Evolutionary conservation across 2,797 vertebrate species (phyloP).

Genomic region (Myripristis murdjan): DNA sequence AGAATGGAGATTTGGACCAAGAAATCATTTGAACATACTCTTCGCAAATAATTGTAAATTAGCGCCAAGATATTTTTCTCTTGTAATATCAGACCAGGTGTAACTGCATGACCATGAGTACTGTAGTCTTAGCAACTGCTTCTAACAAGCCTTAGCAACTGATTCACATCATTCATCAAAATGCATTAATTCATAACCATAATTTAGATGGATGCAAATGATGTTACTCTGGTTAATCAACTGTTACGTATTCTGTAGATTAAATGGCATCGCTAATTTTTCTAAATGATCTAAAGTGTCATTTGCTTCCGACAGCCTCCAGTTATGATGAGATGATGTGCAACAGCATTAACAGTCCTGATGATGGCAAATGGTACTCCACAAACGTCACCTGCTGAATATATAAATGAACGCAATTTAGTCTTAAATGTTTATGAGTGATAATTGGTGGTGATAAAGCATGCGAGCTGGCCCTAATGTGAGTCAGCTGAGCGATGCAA

Average conservation of each 20-base stretch:
- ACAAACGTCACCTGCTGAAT: conserved; percentile 5
- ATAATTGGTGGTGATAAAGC: conserved; percentile 1
- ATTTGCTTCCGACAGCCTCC: background rate
- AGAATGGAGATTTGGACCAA: too few relatives aligned
- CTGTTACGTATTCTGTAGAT: background rate
- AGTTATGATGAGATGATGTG: conserved; percentile 1
- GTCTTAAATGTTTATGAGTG: background rate
- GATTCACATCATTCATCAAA: too few relatives aligned
- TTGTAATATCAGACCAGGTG: too few relatives aligned
- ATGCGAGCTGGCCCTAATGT: background rate
- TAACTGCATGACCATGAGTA: too few relatives aligned
- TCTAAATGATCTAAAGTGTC: background rate
- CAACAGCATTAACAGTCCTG: background rate
- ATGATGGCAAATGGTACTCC: background rate
- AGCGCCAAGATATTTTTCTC: too few relatives aligned
- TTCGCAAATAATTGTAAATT: too few relatives aligned
- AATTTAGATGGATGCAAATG: too few relatives aligned
- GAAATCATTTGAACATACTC: too few relatives aligned
- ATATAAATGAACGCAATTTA: background rate
- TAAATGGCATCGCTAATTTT: background rate
- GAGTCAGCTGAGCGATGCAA: background rate
- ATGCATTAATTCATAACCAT: too few relatives aligned
- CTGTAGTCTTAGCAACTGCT: too few relatives aligned
- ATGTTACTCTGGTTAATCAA: too few relatives aligned
- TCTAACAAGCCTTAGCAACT: too few relatives aligned